phyloP scores from a whole-genome alignment of 2,797 vertebrate species.

The Channallabes apus region DNA sequence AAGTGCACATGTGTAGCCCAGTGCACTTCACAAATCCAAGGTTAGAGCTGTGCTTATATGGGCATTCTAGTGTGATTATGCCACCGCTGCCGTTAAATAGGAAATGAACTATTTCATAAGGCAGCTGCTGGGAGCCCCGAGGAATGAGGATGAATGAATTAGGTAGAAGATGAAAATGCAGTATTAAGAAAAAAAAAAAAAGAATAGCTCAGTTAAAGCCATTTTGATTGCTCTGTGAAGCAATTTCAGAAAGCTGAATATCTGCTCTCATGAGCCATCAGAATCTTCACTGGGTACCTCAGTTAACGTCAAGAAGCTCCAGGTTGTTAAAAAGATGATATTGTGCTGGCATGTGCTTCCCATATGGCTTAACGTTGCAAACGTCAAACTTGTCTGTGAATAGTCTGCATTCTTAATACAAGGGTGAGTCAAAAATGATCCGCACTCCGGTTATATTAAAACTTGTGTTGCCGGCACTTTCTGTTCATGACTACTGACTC shows the following conservation, averaged over 20 bases:
- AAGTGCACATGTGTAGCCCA: not conserved
- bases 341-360: not conserved
- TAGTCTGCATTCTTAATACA: not conserved
- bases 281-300: not conserved
- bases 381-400: not conserved
- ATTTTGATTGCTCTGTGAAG: slow-evolving; percentile 12
- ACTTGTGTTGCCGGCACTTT: no score
- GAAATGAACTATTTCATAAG: slow-evolving; percentile 17
- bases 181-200: not conserved
- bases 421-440: not conserved
- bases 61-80: not conserved
- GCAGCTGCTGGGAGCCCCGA: not conserved
- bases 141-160: slow-evolving; percentile 1
- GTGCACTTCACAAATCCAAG: not conserved
- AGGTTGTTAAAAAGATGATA: not conserved
- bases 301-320: not conserved
- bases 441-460: no score
- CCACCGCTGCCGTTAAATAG: slow-evolving; percentile 4
- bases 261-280: not conserved
- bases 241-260: slow-evolving; percentile 3
- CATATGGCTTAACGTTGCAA: not conserved
- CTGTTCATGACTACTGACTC: no score
- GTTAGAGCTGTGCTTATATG: slow-evolving; percentile 20
- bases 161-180: not conserved
- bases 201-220: not conserved